Evolutionary conservation across 1,140 invertebrate genomes (phyloP).

Genomic region (Lasioglossum baleicum): DNA sequence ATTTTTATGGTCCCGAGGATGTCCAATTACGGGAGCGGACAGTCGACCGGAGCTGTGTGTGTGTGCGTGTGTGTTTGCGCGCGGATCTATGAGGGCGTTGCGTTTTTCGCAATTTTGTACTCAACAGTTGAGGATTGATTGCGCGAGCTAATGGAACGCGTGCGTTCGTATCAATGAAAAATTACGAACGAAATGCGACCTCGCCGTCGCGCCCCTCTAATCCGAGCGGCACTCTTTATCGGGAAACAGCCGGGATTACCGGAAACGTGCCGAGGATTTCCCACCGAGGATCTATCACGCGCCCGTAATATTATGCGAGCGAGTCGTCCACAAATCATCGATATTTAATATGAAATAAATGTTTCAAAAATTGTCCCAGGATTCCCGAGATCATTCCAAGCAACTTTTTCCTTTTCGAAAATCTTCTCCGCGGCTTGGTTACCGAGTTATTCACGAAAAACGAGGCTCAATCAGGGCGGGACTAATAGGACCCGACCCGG

Average conservation of each 20-base stretch:
- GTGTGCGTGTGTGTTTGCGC: too few relatives aligned
- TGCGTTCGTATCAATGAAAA: conserved; percentile 24
- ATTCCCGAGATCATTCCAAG: too few relatives aligned
- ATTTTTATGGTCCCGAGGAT: conserved; percentile 64
- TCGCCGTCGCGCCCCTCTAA: background rate
- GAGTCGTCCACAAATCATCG: too few relatives aligned
- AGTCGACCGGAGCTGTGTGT: background rate
- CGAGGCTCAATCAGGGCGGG: too few relatives aligned
- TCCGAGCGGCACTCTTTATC: conserved; percentile 7
- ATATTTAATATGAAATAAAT: too few relatives aligned
- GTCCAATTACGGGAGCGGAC: conserved; percentile 64
- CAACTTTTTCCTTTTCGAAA: too few relatives aligned
- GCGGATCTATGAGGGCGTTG: conserved; percentile 14
- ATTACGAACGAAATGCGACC: conserved; percentile 21
- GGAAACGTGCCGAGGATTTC: background rate
- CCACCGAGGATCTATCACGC: too few relatives aligned
- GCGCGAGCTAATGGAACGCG: conserved; percentile 40
- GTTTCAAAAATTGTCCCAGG: too few relatives aligned
- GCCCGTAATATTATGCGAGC: too few relatives aligned
- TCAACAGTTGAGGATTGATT: conserved; percentile 45
- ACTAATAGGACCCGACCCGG: too few relatives aligned
- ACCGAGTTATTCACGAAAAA: too few relatives aligned
- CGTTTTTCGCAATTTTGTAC: conserved; percentile 47
- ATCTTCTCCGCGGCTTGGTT: too few relatives aligned
- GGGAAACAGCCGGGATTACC: background rate